Conservation (phyloP, 2,797 vertebrate genomes). For the Lepus oiostolus region DNA sequence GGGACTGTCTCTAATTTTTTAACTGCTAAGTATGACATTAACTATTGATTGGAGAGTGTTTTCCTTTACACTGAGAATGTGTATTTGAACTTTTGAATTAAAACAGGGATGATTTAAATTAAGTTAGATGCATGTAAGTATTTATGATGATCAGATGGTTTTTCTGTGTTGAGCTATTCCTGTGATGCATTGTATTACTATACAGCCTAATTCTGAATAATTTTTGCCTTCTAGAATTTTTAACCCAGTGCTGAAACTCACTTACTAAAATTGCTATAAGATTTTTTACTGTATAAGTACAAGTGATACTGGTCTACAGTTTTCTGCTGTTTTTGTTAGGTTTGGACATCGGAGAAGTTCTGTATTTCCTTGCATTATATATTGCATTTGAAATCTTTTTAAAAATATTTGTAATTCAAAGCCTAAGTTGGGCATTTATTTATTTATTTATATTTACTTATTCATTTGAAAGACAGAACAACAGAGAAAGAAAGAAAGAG, state of each 20-base stretch:
- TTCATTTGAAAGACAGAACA: no score
- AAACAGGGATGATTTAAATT: background rate
- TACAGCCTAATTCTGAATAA: background rate
- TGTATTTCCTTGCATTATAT: background rate
- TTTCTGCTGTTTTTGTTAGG: background rate
- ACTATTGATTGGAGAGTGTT: background rate
- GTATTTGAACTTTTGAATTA: conserved; percentile 22
- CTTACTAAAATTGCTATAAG: conserved; percentile 14
- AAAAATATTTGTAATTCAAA: no score
- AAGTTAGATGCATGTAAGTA: background rate
- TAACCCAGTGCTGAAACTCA: background rate
- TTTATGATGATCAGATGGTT: background rate
- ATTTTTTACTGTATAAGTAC: background rate
- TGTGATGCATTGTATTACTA: background rate
- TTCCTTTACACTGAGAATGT: conserved; percentile 13
- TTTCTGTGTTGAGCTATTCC: conserved; percentile 19
- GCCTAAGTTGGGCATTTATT: no score
- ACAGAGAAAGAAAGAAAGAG: no score
- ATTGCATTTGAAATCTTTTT: background rate
- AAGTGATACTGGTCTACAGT: background rate
- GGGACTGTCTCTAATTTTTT: background rate
- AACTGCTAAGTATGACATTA: background rate
- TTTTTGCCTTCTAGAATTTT: conserved; percentile 10
- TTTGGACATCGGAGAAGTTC: background rate
- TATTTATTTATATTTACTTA: no score